Evolutionary conservation across 1,140 invertebrate species (phyloP).

Genomic region (Xylocopa sonorina): DNA sequence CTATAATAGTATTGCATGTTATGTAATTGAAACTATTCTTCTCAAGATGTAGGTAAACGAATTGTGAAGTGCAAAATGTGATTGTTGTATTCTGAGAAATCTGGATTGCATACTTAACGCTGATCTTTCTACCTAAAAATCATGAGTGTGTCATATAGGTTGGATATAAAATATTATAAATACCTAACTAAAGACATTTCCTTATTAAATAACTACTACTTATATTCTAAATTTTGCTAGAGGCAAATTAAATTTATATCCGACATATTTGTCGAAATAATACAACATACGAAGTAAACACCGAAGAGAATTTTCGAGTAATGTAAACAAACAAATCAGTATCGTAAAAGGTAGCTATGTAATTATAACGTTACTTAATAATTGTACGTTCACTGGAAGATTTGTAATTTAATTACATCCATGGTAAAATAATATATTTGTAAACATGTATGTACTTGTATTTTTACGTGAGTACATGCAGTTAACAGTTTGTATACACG

Average conservation of each 20-base stretch:
- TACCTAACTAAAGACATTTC: background rate
- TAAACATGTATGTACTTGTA: conserved; percentile 36
- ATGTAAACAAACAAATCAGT: conserved; percentile 28
- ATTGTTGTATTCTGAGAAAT: background rate
- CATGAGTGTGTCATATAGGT: background rate
- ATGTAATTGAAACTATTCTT: conserved; percentile 28
- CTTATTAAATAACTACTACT: background rate
- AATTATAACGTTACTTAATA: conserved; percentile 37
- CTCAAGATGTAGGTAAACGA: conserved; percentile 13
- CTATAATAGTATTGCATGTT: conserved; percentile 40
- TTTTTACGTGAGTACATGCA: conserved; percentile 19
- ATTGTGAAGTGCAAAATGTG: background rate
- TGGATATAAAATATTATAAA: background rate
- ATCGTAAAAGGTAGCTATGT: conserved; percentile 45
- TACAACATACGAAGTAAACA: conserved; percentile 35
- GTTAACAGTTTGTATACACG: conserved; percentile 9
- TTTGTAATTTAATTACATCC: conserved; percentile 28
- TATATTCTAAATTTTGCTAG: background rate
- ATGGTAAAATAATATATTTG: conserved; percentile 33
- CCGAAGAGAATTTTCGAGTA: conserved; percentile 19
- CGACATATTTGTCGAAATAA: conserved; percentile 11
- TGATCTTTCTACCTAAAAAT: conserved; percentile 2
- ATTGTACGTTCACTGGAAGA: conserved; percentile 38
- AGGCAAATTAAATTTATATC: conserved; percentile 12
- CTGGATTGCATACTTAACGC: background rate